phyloP scores from a whole-genome alignment of 2,113 vertebrate species.

The Cavia porcellus region DNA sequence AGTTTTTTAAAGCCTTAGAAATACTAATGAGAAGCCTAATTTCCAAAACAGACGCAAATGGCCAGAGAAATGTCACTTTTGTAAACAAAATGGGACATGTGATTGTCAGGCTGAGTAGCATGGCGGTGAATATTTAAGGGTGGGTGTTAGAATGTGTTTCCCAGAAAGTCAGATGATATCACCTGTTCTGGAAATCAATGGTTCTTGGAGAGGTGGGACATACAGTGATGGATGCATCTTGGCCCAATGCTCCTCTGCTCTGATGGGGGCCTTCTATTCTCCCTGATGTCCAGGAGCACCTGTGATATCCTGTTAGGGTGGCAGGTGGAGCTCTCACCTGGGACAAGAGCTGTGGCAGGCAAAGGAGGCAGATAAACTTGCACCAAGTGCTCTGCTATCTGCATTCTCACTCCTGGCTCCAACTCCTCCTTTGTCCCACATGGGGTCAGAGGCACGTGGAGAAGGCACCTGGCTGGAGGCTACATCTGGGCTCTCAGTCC shows the following conservation, averaged over 20 bases:
- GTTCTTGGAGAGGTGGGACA: neutral
- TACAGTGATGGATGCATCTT: accelerated
- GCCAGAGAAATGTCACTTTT: neutral
- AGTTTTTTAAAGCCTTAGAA: neutral
- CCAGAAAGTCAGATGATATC: neutral
- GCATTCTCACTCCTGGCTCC: neutral
- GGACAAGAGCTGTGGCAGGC: neutral
- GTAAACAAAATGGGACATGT: neutral
- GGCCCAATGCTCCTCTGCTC: too few species aligned
- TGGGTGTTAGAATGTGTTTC: neutral
- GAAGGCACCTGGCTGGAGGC: neutral
- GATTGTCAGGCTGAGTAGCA: accelerated
- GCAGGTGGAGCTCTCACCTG: neutral
- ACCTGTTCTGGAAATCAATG: neutral
- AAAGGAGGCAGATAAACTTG: accelerated
- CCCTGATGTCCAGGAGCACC: neutral
- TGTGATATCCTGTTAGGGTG: neutral
- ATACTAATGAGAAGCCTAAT: neutral
- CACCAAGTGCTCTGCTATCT: neutral
- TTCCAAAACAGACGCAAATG: neutral
- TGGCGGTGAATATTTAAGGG: accelerated
- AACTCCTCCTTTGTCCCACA: too few species aligned
- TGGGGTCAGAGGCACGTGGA: too few species aligned
- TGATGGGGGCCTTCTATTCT: neutral
- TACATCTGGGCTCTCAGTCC: neutral